Evolutionary conservation across 2,888 invertebrate genomes (phyloP).

Genomic region (Trisateles emortualis): DNA sequence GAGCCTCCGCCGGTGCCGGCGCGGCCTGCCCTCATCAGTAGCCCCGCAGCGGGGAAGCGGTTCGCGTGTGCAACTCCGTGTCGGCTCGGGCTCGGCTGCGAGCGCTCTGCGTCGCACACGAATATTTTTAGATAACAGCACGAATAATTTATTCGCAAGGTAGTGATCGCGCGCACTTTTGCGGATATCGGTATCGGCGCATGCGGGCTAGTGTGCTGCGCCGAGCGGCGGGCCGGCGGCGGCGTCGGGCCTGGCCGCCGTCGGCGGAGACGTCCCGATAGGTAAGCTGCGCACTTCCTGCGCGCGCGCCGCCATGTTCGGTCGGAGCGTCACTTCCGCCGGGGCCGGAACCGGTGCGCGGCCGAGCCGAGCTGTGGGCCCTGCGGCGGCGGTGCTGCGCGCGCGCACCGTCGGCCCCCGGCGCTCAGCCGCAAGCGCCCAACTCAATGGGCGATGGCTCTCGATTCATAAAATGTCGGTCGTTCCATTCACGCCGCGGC

Average conservation of each 20-base stretch:
- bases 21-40: conserved; percentile 86
- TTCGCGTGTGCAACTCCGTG: conserved; percentile 81
- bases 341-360: conserved; percentile 74
- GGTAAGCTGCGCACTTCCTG: conserved; percentile 87
- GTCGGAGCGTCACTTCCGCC: conserved; percentile 83
- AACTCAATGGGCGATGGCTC: conserved; percentile 83
- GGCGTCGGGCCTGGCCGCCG: conserved; percentile 65
- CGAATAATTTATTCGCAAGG: conserved; percentile 84
- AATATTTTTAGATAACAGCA: conserved; percentile 86
- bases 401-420: conserved; percentile 61
- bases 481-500: conserved; percentile 84
- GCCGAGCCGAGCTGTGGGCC: conserved; percentile 66
- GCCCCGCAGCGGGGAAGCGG: conserved; percentile 85
- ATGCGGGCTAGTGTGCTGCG: conserved; percentile 72
- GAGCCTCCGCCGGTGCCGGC: conserved; percentile 82
- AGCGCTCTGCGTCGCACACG: conserved; percentile 76
- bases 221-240: conserved; percentile 62
- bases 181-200: conserved; percentile 76
- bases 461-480: conserved; percentile 86
- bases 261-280: conserved; percentile 80
- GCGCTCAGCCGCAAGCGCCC: conserved; percentile 56
- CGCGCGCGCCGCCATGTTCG: conserved; percentile 85
- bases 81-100: conserved; percentile 66
- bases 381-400: conserved; percentile 63
- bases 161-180: conserved; percentile 84